Evolutionary conservation across 2,113 vertebrate species (phyloP).

Genomic region (Pelecanus crispus): DNA sequence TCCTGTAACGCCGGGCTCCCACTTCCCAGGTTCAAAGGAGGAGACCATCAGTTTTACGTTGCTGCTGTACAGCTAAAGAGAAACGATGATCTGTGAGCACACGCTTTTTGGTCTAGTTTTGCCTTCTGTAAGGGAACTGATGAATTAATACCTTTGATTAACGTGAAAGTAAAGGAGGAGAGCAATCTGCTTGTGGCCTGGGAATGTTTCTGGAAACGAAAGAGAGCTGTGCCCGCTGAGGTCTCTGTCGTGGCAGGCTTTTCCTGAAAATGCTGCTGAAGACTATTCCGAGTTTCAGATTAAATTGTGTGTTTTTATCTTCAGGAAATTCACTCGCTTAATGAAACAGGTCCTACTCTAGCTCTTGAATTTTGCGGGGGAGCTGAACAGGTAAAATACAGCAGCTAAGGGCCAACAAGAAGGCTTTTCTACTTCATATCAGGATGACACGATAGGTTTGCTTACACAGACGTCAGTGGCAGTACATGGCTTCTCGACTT

Average conservation of each 20-base stretch:
- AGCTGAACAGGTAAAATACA: neutral
- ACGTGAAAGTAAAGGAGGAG: neutral
- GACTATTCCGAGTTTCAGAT: neutral
- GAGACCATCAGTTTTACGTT: accelerated
- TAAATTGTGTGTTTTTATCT: neutral
- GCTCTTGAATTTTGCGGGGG: neutral
- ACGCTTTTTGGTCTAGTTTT: neutral
- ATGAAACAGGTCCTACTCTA: neutral
- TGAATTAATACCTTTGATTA: neutral
- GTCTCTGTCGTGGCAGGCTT: neutral
- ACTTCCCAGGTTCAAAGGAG: neutral
- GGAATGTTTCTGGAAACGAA: neutral
- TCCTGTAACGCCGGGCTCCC: neutral
- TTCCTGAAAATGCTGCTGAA: neutral
- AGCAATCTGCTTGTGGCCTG: neutral
- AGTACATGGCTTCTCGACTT: neutral
- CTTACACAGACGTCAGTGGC: neutral
- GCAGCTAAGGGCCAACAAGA: neutral
- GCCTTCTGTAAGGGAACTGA: neutral
- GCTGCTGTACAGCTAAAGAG: neutral
- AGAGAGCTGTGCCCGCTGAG: neutral
- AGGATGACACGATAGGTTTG: neutral
- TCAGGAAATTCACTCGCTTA: neutral
- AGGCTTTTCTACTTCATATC: neutral
- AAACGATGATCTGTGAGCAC: accelerated